These are phyloP conservation scores for Epizoanthus fatuus DNA, from an alignment of 92 coral and sea anemone species.

Conservation along the genomic window DNA sequence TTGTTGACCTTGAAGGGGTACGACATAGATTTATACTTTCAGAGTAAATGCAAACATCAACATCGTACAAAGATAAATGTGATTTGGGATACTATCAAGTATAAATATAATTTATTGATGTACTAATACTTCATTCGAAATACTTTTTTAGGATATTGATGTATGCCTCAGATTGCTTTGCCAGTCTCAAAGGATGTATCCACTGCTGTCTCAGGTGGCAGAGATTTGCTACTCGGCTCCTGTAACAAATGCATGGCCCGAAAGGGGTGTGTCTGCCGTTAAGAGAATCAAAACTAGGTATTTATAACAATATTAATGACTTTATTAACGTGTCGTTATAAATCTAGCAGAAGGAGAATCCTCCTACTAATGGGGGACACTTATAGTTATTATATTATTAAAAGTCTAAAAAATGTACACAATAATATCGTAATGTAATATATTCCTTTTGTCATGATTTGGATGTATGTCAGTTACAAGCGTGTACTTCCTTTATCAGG, in stretches of 20 bases:
- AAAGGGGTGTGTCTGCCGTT: conserved; percentile 42
- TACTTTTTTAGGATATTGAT: conserved; percentile 25
- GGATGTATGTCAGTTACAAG: not conserved
- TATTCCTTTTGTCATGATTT: too few species aligned
- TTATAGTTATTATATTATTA: too few species aligned
- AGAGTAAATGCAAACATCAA: not conserved
- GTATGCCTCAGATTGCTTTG: conserved; percentile 28
- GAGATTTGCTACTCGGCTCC: conserved; percentile 46
- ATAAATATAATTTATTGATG: not conserved
- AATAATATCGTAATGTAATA: too few species aligned
- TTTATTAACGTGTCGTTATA: too few species aligned
- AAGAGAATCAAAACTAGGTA: conserved; percentile 40
- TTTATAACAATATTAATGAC: too few species aligned
- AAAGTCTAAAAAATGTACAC: too few species aligned
- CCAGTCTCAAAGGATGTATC: conserved; percentile 37
- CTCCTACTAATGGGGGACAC: too few species aligned
- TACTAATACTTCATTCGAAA: not conserved
- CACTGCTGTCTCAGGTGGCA: conserved; percentile 42
- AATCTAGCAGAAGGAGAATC: too few species aligned
- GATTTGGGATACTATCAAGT: too few species aligned
- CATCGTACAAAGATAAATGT: not conserved
- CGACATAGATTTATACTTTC: conserved; percentile 26
- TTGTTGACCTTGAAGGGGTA: conserved; percentile 37
- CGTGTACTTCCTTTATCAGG: conserved; percentile 18
- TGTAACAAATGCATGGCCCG: conserved; percentile 46